A percentile compares a stretch with the other conserved stretches of the same genome.
Conservation (phyloP, 1,140 invertebrate species). For the Drosophila simulans region DNA sequence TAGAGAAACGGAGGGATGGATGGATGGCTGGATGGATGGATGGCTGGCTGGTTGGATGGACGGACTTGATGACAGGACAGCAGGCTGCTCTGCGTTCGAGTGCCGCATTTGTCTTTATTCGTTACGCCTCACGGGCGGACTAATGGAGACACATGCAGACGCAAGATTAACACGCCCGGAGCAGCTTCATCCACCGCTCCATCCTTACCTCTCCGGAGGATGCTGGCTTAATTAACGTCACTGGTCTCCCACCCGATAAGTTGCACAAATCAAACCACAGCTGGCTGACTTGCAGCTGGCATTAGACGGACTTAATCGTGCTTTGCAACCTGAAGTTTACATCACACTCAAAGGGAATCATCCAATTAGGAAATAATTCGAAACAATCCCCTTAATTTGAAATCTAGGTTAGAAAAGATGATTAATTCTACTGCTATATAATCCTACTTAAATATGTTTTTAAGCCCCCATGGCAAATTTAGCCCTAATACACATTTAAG, state of each 20-base stretch:
- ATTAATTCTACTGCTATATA: neutral
- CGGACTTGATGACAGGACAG: slow-evolving; percentile 25
- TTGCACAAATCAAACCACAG: slow-evolving; percentile 43
- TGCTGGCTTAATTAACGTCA: slow-evolving; percentile 48
- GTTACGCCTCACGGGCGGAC: slow-evolving; percentile 35
- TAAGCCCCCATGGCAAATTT: neutral
- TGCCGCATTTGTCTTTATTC: slow-evolving; percentile 75
- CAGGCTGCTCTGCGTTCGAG: slow-evolving; percentile 41
- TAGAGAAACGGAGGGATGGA: too few relatives aligned
- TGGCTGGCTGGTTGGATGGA: neutral
- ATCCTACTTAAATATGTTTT: neutral
- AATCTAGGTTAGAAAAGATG: neutral
- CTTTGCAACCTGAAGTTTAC: neutral
- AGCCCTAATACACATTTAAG: neutral
- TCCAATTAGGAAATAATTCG: slow-evolving; percentile 13
- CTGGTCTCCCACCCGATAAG: slow-evolving; percentile 14
- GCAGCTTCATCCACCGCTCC: neutral
- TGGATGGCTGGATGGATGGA: slow-evolving; percentile 1
- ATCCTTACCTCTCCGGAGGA: neutral
- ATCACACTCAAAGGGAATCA: neutral
- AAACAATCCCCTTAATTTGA: neutral
- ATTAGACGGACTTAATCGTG: neutral
- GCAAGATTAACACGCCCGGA: slow-evolving; percentile 42
- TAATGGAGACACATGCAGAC: slow-evolving; percentile 68
- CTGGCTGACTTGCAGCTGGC: slow-evolving; percentile 4